Evolutionary conservation across 2,113 vertebrate genomes (phyloP), one percentile per base, ranked within the genome.

Genomic region (Lathamus discolor): DNA sequence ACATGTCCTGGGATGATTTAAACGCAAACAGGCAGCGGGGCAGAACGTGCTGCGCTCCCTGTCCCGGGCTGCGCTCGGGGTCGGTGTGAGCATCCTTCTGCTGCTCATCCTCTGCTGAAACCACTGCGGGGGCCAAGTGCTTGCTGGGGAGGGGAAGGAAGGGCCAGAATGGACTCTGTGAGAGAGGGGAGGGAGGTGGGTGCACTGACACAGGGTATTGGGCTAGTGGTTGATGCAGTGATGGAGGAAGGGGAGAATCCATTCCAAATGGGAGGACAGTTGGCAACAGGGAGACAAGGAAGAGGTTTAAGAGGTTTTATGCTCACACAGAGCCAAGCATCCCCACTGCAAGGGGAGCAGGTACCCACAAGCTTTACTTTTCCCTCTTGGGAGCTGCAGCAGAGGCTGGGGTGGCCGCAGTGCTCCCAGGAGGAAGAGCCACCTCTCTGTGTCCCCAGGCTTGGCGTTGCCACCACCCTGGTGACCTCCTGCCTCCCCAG

Each of bases 161-260:
- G n/a, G 18, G n/a, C 11, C 41, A 24, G 67, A 54, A 67, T 9
- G 44, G 16, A n/a, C 8, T 25, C 33, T 0, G 2, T 4, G 80
- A 52, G 62, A 25, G 67, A 43, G 9, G 27, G 17, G 35, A 77
- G 4, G n/a, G 63, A 37, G n/a, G 33, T 0, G 82, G 41, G 18
- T 28, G 64, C 46, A 9, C 4, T 1, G 7, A 7, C 0, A 1
- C 0, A 0, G 37, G 27, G 41, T 13, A 35, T 29, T 69, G 3
- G 46, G 35, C 61, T 6, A 1, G 18, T 6, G 20, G 33, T 43
- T 29, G 54, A n/a, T 39, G 10, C 3, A 13, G 76, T 13, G 54
- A 6, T 7, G n/a, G 67, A 80, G 61, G 55, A 75, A 79, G 41
- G 87, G 77, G 3, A 0, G 17, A 82, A 8, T 13, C 25, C 1